Evolutionary conservation across 2,113 vertebrate genomes (phyloP), one percentile per base, ranked within the genome.

Genomic region (Tachuris rubrigastra): DNA sequence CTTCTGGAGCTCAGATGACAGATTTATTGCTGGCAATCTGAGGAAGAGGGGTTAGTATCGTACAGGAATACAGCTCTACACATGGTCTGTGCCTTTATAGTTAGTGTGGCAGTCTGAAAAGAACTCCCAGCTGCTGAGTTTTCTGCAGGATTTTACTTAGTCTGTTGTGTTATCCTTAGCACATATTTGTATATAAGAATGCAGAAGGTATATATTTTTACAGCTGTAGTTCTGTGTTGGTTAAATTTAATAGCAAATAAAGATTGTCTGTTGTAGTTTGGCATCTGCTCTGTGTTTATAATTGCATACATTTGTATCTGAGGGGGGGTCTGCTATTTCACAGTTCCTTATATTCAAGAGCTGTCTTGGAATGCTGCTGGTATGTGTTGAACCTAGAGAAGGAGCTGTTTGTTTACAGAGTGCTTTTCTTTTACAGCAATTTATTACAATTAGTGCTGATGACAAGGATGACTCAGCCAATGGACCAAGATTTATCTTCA

Each of bases 401-500:
- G 90, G 76, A 67, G 60, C 74, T 73, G 39, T 89, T 95, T 95
- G 87, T 93, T 98, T 87, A 98, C 82, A 39, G 42, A 31, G 50
- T 88, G 74, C 81, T 96, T 97, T 97, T 98, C 77, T 98, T 96
- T 98, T 98, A 58, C 97, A 98, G 98, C 98, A 97, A 96, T 98
- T 98, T 94, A 97, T 98, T 91, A 99, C 98, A 50, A 98, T 99
- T 73, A 99, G 98, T n/a, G 99, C 99, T 9, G 98, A 99, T 96
- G 99, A 99, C 98, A 99, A 99, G 97, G 99, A 99, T 47, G 99
- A 99, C 94, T 98, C 99, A 30, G 98, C 98, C 91, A 99, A 99
- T 80, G 98, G 99, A 87, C 99, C 99, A 86, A 98, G 98, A 97
- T 99, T 99, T 96, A 98, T 98, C 69, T 99, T 99, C 98, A 99